Percentiles rank a stretch among this genome's conserved stretches.
Conservation (phyloP, 2,888 invertebrate genomes). For the Cosmorhoe ocellata region DNA sequence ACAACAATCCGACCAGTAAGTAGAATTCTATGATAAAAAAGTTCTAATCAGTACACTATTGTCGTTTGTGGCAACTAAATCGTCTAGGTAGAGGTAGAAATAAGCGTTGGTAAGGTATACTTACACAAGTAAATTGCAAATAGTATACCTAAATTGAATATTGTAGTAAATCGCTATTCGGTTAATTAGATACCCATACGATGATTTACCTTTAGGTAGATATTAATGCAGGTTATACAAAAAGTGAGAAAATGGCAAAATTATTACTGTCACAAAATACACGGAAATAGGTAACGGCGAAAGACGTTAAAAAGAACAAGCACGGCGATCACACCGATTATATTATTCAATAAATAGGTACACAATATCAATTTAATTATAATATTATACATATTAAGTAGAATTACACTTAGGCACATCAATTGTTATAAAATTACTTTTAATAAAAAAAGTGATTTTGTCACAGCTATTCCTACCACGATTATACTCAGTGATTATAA, state of each 20-base stretch:
- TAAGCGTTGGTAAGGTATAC: too few relatives aligned
- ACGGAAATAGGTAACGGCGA: conserved; percentile 40
- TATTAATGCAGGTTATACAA: too few relatives aligned
- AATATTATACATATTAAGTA: conserved; percentile 73
- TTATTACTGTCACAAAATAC: conserved; percentile 65
- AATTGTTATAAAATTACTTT: conserved; percentile 81
- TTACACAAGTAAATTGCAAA: too few relatives aligned
- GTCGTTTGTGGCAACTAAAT: conserved; percentile 43
- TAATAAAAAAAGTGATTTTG: conserved; percentile 74
- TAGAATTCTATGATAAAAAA: conserved; percentile 46
- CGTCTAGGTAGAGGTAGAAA: conserved; percentile 5
- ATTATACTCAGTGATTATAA: conserved; percentile 56
- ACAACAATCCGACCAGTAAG: conserved; percentile 41
- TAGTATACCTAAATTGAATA: too few relatives aligned
- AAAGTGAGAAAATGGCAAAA: conserved; percentile 38
- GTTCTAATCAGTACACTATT: conserved; percentile 66
- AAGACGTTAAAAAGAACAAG: conserved; percentile 40
- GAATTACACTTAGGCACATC: conserved; percentile 83
- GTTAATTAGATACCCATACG: too few relatives aligned
- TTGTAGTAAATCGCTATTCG: too few relatives aligned
- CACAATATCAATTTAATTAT: conserved; percentile 56
- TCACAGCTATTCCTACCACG: conserved; percentile 70
- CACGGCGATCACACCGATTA: conserved; percentile 35
- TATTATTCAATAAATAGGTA: conserved; percentile 54
- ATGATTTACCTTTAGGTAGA: too few relatives aligned